phyloP scores from a whole-genome alignment of 2,888 invertebrate species.

The Limnephilus rhombicus region DNA sequence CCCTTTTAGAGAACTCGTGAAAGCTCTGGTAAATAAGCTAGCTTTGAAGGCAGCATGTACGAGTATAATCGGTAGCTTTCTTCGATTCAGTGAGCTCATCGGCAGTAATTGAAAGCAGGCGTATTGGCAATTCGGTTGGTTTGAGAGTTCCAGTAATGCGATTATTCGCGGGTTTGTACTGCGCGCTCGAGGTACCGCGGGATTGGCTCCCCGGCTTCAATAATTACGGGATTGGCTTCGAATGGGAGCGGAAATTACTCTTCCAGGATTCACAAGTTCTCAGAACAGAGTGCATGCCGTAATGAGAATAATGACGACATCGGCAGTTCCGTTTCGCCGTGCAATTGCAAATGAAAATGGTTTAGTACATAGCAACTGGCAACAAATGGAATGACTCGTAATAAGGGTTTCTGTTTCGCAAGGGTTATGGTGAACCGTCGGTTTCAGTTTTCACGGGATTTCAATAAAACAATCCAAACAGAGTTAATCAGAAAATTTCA shows the following conservation, averaged over 20 bases:
- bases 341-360: neutral
- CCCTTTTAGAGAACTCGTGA: neutral
- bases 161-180: neutral
- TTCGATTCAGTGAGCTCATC: neutral
- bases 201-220: neutral
- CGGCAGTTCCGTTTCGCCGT: neutral
- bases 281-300: neutral
- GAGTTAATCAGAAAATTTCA: no score
- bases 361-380: neutral
- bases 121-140: neutral
- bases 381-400: neutral
- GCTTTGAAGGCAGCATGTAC: neutral
- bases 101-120: neutral
- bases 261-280: neutral
- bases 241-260: constrained; percentile 1
- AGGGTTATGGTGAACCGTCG: neutral
- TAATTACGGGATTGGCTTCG: neutral
- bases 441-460: neutral
- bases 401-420: neutral
- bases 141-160: neutral
- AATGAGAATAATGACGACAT: neutral
- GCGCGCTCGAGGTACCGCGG: neutral
- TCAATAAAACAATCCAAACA: neutral
- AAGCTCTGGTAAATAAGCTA: neutral
- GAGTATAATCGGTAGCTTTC: neutral